Percentiles rank a stretch among this genome's conserved stretches.
These are phyloP conservation scores for Sebastes itinus DNA, from an alignment of 2,797 vertebrate species.

Conservation along the genomic window DNA sequence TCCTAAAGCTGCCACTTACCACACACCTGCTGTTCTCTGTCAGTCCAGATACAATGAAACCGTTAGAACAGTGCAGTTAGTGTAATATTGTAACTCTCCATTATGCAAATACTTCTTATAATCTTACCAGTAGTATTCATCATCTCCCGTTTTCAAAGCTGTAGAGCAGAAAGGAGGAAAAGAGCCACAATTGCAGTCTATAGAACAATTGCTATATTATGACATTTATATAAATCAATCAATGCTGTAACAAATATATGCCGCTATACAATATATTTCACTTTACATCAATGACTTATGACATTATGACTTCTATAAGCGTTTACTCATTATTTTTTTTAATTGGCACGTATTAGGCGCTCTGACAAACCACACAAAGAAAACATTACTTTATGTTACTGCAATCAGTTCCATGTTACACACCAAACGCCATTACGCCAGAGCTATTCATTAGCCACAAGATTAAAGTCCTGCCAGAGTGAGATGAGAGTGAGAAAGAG, in stretches of 20 bases:
- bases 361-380: neutral
- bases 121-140: neutral
- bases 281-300: neutral
- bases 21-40: slow-evolving; percentile 43
- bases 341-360: neutral
- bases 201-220: neutral
- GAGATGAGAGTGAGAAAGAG: slow-evolving; percentile 18
- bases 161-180: neutral
- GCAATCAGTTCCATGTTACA: slow-evolving; percentile 15
- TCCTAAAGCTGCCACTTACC: slow-evolving; percentile 44
- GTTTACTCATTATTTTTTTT: neutral
- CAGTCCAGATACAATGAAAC: slow-evolving; percentile 17
- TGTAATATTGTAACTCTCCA: neutral
- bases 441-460: slow-evolving; percentile 19
- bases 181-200: neutral
- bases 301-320: neutral
- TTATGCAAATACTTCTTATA: neutral
- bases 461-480: slow-evolving; percentile 37
- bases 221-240: neutral
- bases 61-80: neutral
- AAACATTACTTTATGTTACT: neutral
- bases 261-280: neutral
- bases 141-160: neutral
- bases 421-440: slow-evolving; percentile 16
- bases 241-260: neutral